Conservation (phyloP, 2,113 vertebrate genomes). For the Oreotragus oreotragus region DNA sequence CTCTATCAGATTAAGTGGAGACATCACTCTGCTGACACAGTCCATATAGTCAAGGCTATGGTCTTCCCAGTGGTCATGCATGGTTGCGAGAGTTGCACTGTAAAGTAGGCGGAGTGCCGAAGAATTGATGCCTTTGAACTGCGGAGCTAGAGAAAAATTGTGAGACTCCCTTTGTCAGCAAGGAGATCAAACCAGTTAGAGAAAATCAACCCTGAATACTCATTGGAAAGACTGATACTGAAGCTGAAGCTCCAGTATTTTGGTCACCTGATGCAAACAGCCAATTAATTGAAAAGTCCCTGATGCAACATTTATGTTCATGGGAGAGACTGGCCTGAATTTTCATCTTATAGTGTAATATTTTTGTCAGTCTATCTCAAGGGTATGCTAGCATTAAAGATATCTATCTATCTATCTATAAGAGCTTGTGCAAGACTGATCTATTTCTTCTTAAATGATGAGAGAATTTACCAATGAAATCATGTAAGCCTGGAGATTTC, state of each 20-base stretch:
- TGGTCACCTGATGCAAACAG: not conserved
- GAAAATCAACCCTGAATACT: not conserved
- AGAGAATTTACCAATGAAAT: not conserved
- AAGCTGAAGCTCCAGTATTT: not conserved
- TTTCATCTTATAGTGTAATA: too few species aligned
- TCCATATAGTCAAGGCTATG: not conserved
- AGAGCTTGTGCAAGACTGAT: not conserved
- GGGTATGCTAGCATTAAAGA: too few species aligned
- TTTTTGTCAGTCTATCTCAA: too few species aligned
- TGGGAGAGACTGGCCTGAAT: too few species aligned
- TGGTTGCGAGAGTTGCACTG: not conserved
- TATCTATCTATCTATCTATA: not conserved
- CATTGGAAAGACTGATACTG: not conserved
- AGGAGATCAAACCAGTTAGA: not conserved
- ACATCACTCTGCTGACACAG: not conserved
- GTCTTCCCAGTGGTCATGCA: not conserved
- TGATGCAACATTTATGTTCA: not conserved
- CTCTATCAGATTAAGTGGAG: not conserved
- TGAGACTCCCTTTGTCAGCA: not conserved
- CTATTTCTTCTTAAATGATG: not conserved
- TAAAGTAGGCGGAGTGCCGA: not conserved
- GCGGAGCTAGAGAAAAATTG: not conserved
- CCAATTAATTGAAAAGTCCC: not conserved
- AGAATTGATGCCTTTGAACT: not conserved
- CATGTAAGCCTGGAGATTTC: not conserved